Evolutionary conservation across 2,797 vertebrate species (phyloP), one percentile per base, ranked within the genome.

Genomic region (Cheirogaleus major): DNA sequence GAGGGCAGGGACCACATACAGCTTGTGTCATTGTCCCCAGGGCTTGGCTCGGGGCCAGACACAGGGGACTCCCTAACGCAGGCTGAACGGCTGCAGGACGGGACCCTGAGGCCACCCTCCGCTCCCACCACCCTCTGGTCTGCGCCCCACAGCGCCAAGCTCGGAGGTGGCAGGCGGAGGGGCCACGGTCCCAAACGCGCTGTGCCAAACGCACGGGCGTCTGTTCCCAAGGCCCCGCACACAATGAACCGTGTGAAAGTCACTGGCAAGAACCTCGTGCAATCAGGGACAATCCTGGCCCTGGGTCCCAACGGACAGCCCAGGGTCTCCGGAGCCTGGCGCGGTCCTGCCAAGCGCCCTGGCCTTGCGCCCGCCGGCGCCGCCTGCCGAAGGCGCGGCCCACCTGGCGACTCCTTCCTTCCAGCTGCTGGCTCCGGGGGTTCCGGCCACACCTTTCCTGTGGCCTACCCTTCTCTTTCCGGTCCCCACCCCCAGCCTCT

Each of bases 391-490:
- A 93, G 96, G 96, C 23, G 90, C 80, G 65, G 73, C 95, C 84
- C 97, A 97, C 97, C 97, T 97, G 97, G 96, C 70, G 93, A 87
- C 95, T 96, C 94, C 94, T 95, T 94, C 96, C 97, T 96, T 72
- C 95, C 92, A 93, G 95, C 83, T 88, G 93, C 80, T 22, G 95
- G 92, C 96, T 96, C 94, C 90, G 0, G 63, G 57, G 45, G 18
- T 89, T 96, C 96, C 61, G 50, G 95, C 76, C 95, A 27, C 92
- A 43, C 93, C 96, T 91, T 97, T 97, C 97, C 97, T 97, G 91
- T 8, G 43, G 83, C 59, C 45, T 5, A 86, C 67, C 81, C 82
- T 87, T 76, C 63, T 41, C 61, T 93, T 83, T 76, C 76, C 1
- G 27, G 9, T 10, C 81, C 7, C 75, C 45, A 27, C 18, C 30